These are phyloP conservation scores for Pithys albifrons DNA, from an alignment of 2,113 vertebrate genomes.

Conservation along the genomic window DNA sequence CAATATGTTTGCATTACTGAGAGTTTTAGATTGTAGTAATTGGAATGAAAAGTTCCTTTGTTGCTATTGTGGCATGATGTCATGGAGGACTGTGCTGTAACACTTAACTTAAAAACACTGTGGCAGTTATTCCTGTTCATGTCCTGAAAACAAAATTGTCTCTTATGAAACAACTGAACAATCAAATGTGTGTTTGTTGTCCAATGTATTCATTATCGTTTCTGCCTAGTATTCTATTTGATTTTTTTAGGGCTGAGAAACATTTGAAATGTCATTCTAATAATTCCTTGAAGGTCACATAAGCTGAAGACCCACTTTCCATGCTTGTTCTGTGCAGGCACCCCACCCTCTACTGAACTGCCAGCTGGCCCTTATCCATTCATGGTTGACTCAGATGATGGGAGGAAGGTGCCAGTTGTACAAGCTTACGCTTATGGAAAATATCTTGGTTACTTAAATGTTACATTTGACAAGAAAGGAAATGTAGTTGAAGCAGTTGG, in stretches of 20 bases:
- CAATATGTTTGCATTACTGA: not conserved
- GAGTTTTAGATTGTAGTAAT: not conserved
- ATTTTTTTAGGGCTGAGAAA: not conserved
- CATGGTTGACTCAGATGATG: slow-evolving; percentile 81
- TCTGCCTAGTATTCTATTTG: not conserved
- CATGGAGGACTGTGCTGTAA: not conserved
- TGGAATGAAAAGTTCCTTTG: slow-evolving; percentile 6
- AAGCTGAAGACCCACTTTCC: not conserved
- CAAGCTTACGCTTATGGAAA: slow-evolving; percentile 95
- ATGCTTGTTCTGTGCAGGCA: slow-evolving; percentile 68
- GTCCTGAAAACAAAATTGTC: not conserved
- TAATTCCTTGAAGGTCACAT: not conserved
- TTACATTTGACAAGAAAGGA: slow-evolving; percentile 84
- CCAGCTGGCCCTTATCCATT: slow-evolving; percentile 85
- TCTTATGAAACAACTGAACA: not conserved
- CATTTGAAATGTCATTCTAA: not conserved
- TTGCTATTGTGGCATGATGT: not conserved
- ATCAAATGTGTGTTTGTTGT: not conserved
- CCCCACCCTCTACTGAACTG: slow-evolving; percentile 71
- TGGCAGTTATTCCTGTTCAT: not conserved
- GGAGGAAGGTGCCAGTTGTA: slow-evolving; percentile 86
- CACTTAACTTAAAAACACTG: not conserved
- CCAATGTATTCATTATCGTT: not conserved
- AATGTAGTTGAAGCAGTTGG: slow-evolving; percentile 81
- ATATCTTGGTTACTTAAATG: slow-evolving; percentile 87